phyloP scores from a whole-genome alignment of 2,113 vertebrate species.

The Ivindomyrus marchei region DNA sequence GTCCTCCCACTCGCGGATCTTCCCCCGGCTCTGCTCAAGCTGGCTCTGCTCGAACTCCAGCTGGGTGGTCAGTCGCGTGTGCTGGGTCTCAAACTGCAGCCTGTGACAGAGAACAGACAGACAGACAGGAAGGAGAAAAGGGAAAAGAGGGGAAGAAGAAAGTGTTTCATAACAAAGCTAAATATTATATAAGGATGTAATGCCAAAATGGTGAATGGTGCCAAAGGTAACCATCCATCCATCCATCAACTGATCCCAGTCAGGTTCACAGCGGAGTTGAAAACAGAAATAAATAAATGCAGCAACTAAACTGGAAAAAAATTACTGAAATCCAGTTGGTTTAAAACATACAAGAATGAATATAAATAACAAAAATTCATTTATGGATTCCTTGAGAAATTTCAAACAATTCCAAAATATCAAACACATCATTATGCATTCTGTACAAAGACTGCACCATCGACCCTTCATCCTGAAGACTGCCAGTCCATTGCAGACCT shows the following conservation, averaged over 20 bases:
- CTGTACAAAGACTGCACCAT: not conserved
- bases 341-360: not conserved
- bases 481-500: not conserved
- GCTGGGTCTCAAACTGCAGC: constrained; percentile 83
- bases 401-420: not conserved
- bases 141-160: not conserved
- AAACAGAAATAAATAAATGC: not conserved
- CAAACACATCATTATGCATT: not conserved
- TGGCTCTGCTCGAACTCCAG: constrained; percentile 73
- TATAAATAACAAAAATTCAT: not conserved
- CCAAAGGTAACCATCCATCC: not conserved
- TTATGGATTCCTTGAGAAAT: too few species aligned
- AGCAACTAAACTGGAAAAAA: not conserved
- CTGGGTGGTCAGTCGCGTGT: constrained; percentile 64
- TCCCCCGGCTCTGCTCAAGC: constrained; percentile 60
- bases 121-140: not conserved
- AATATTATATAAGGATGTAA: not conserved
- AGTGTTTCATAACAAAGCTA: not conserved
- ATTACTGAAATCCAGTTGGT: too few species aligned
- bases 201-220: not conserved
- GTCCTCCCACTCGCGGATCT: constrained; percentile 53
- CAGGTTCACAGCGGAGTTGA: not conserved
- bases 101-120: constrained; percentile 47
- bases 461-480: not conserved
- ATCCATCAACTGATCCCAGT: not conserved